A percentile compares a stretch with the other conserved stretches of the same genome.
These are phyloP conservation scores for Neelides folsomi DNA, from an alignment of 2,888 invertebrate genomes.

Conservation along the genomic window DNA sequence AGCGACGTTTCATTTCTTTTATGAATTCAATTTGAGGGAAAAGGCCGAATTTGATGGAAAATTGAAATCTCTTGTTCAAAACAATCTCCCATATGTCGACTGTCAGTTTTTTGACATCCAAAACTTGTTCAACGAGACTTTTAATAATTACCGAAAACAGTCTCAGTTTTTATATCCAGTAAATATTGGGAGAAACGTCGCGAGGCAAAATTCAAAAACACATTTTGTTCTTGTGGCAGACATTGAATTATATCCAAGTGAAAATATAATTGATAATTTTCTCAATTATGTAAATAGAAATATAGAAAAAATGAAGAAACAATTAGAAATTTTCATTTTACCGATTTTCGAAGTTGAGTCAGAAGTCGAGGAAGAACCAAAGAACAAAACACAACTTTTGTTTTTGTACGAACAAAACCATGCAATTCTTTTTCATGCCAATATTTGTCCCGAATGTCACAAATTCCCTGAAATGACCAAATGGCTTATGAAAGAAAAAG, in stretches of 20 bases:
- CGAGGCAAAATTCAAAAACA: constrained; percentile 65
- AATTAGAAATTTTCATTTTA: constrained; percentile 64
- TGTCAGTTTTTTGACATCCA: too few species aligned
- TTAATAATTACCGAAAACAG: constrained; percentile 46
- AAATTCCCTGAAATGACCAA: neutral
- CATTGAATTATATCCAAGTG: constrained; percentile 79
- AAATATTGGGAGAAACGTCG: constrained; percentile 78
- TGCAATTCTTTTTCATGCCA: constrained; percentile 48
- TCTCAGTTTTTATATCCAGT: constrained; percentile 75
- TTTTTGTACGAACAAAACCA: constrained; percentile 56
- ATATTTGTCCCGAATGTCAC: constrained; percentile 35
- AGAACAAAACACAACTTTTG: constrained; percentile 55
- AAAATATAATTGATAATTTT: constrained; percentile 52
- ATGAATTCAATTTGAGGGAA: constrained; percentile 42
- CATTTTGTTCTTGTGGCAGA: constrained; percentile 72
- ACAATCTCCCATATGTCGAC: too few species aligned
- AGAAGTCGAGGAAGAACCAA: constrained; percentile 48
- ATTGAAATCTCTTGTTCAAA: too few species aligned
- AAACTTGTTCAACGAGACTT: too few species aligned
- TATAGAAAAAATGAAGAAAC: constrained; percentile 48
- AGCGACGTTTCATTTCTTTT: constrained; percentile 80
- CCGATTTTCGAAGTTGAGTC: constrained; percentile 75
- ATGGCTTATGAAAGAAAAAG: neutral
- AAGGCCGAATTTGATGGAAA: too few species aligned
- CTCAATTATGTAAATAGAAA: constrained; percentile 51